phyloP scores from a whole-genome alignment of 2,888 invertebrate species.

The Lepidonotus clava region DNA sequence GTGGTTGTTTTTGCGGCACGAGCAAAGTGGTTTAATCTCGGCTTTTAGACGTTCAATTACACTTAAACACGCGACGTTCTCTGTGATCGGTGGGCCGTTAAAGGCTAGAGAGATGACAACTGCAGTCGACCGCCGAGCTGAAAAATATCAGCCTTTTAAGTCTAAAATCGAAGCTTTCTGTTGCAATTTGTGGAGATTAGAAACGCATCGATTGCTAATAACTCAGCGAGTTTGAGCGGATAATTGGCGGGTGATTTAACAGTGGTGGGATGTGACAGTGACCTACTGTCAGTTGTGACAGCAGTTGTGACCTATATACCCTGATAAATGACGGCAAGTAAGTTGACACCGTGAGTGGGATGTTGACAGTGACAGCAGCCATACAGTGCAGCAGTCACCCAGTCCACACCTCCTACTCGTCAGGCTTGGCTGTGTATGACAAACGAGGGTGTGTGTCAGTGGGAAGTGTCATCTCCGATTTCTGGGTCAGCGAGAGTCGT shows the following conservation, averaged over 20 bases:
- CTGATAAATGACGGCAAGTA: neutral
- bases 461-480: neutral
- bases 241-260: neutral
- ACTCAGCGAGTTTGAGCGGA: neutral
- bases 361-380: neutral
- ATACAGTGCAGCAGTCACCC: neutral
- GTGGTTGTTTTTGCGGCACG: neutral
- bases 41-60: constrained; percentile 34
- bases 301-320: no score
- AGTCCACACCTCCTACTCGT: neutral
- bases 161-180: neutral
- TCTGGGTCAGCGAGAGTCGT: neutral
- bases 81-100: constrained; percentile 10
- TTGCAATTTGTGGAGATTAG: neutral
- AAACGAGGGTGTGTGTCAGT: neutral
- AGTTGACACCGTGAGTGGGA: neutral
- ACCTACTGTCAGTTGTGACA: no score
- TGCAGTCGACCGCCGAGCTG: neutral
- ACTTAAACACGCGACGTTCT: constrained; percentile 22
- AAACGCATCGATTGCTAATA: neutral
- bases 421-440: neutral
- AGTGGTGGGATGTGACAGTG: no score
- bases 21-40: constrained; percentile 13
- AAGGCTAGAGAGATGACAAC: neutral
- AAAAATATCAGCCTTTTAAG: constrained; percentile 37